Base-by-base conservation (phyloP, 2,113 vertebrate species). In the Microtus montanus region DNA sequence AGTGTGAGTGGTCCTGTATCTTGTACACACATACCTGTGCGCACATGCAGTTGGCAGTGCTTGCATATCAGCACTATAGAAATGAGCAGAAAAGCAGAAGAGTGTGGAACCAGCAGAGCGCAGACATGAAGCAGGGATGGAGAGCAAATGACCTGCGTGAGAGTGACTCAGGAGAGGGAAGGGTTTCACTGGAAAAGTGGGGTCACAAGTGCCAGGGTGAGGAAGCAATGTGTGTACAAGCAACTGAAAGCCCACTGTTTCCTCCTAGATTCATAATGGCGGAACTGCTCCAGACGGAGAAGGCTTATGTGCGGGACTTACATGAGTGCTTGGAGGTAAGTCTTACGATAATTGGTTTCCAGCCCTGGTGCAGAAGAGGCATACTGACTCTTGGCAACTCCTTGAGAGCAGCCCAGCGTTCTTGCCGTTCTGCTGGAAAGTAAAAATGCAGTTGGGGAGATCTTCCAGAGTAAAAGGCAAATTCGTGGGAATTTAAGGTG, bases 251-350 rank as follows among this genome's bases (percentile, higher is more conserved):
- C 26, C 19, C 38, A 0, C 64, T 93, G 47, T 74, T 96, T 86
- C 89, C 38, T 78, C 97, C 75, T 96, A 99, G 99, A 97, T 99
- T 99, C 98, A 99, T 99, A 94, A 99, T 99, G 99, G 99, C 99
- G 54, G 99, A 99, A 96, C 98, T 99, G 49, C 99, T 99, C 82
- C 99, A 99, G 98, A 99, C 99, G 0, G 99, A 99, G 97, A 99
- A 99, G 96, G 98, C 99, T 24, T 99, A 99, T 33, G 99, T 99
- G 92, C 99, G 99, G 97, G 99, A 99, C 95, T 98, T 99, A 30
- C 99, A 99, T 0, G 99, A 99, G 97, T 99, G 99, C 98, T 98
- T 99, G 86, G 99, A 99, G 99, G 99, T 99, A 97, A 97, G 98
- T 95, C 0, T 92, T 1, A 7, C 7, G 0, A 77, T n/a, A 33